phyloP scores from a whole-genome alignment of 2,888 invertebrate genomes.

The Eristalis arbustorum region DNA sequence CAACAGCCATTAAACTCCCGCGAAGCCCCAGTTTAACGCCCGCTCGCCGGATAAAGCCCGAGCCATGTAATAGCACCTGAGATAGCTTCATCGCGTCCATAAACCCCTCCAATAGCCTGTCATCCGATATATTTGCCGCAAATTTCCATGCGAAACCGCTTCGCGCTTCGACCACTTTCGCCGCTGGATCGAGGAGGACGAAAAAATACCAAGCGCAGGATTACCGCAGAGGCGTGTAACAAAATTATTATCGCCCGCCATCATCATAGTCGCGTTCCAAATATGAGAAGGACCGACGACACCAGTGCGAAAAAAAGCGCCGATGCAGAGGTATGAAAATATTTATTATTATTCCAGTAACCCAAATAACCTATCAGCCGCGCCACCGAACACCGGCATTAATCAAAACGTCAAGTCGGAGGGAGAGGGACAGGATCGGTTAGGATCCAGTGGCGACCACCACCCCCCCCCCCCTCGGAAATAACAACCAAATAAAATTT shows the following conservation, averaged over 20 bases:
- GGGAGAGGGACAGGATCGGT: slow-evolving; percentile 10
- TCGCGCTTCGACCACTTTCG: not conserved
- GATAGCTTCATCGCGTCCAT: not conserved
- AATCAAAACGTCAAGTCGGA: slow-evolving; percentile 63
- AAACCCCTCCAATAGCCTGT: not conserved
- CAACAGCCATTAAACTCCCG: not conserved
- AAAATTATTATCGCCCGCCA: slow-evolving; percentile 1
- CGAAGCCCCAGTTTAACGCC: not conserved
- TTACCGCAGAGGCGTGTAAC: not conserved
- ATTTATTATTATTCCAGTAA: slow-evolving; percentile 59
- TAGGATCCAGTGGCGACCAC: slow-evolving; percentile 8
- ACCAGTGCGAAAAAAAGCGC: not conserved
- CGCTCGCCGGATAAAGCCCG: not conserved
- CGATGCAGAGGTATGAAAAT: not conserved
- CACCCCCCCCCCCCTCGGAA: slow-evolving; percentile 8
- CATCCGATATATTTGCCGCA: not conserved
- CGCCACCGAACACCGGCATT: slow-evolving; percentile 52
- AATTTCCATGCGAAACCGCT: not conserved
- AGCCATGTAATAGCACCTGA: not conserved
- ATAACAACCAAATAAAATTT: slow-evolving; percentile 64
- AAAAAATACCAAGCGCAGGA: not conserved
- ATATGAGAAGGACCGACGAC: not conserved
- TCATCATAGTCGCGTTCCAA: slow-evolving; percentile 13
- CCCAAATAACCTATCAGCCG: slow-evolving; percentile 64
- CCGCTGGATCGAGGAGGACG: not conserved